A percentile compares a stretch with the other conserved stretches of the same genome.
These are phyloP conservation scores for Phoxinus dragarum DNA, from an alignment of 2,797 vertebrate genomes.

Conservation along the genomic window DNA sequence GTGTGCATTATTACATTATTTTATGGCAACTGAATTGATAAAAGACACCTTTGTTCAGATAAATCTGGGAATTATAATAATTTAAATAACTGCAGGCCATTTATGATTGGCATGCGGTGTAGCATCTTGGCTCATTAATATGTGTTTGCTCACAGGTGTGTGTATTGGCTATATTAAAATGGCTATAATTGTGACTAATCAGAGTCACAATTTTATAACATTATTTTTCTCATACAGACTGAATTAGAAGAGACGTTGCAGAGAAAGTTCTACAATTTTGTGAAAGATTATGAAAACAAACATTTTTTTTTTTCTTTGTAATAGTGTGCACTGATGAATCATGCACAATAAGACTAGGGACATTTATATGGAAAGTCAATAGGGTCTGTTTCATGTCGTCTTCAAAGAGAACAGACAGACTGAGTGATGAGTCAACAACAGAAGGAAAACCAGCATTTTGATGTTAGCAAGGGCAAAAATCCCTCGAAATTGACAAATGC, in stretches of 20 bases:
- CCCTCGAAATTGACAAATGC: not conserved
- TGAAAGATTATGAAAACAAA: not conserved
- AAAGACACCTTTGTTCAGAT: not conserved
- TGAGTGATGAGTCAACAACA: constrained; percentile 27
- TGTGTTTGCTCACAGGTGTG: not conserved
- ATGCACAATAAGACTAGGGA: not conserved
- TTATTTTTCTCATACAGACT: not conserved
- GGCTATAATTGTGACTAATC: not conserved
- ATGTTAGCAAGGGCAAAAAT: not conserved
- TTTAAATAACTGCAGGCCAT: not conserved
- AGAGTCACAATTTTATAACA: not conserved
- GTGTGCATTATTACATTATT: not conserved
- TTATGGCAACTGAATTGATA: not conserved
- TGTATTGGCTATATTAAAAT: not conserved
- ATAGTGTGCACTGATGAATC: not conserved
- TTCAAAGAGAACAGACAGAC: constrained; percentile 22
- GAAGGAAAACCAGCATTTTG: not conserved
- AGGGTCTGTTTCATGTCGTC: constrained; percentile 9
- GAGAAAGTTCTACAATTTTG: not conserved
- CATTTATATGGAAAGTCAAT: not conserved
- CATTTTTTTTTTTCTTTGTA: not conserved
- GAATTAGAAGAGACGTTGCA: not conserved
- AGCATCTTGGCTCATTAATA: not conserved
- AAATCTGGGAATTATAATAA: not conserved
- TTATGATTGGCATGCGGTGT: not conserved